Conservation (phyloP, 1,140 invertebrate species). For the Bombus balteatus region DNA sequence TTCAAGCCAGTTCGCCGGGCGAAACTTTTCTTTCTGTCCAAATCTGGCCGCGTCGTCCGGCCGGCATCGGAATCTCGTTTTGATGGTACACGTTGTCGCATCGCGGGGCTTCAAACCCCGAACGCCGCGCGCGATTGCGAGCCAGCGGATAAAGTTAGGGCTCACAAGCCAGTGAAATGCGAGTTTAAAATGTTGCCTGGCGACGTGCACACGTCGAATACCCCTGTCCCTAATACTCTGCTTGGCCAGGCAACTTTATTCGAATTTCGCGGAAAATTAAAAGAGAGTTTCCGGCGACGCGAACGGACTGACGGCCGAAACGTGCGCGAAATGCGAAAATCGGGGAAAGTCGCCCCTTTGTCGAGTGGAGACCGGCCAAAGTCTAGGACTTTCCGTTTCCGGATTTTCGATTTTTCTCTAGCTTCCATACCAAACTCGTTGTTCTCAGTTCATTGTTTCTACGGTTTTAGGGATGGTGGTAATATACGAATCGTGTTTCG, state of each 20-base stretch:
- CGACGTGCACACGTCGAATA: conserved; percentile 60
- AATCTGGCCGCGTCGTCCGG: conserved; percentile 49
- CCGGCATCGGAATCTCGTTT: conserved; percentile 68
- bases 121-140: not conserved
- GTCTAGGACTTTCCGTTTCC: conserved; percentile 44
- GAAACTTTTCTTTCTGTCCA: conserved; percentile 58
- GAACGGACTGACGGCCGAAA: conserved; percentile 27
- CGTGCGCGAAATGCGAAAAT: conserved; percentile 63
- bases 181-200: conserved; percentile 68
- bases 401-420: conserved; percentile 54
- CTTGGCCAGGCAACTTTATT: conserved; percentile 74
- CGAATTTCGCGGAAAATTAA: conserved; percentile 77
- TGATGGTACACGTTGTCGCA: conserved; percentile 69
- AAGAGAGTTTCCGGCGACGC: conserved; percentile 62
- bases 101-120: conserved; percentile 64
- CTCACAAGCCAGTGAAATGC: conserved; percentile 68
- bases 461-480: not conserved
- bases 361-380: conserved; percentile 13
- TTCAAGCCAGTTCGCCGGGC: conserved; percentile 16
- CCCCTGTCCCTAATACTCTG: conserved; percentile 57
- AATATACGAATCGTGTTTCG: not conserved
- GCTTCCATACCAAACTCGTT: not conserved
- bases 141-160: conserved; percentile 66
- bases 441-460: not conserved
- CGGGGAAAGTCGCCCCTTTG: conserved; percentile 39